phyloP scores from a whole-genome alignment of 1,140 invertebrate species.

The Drosophila funebris region DNA sequence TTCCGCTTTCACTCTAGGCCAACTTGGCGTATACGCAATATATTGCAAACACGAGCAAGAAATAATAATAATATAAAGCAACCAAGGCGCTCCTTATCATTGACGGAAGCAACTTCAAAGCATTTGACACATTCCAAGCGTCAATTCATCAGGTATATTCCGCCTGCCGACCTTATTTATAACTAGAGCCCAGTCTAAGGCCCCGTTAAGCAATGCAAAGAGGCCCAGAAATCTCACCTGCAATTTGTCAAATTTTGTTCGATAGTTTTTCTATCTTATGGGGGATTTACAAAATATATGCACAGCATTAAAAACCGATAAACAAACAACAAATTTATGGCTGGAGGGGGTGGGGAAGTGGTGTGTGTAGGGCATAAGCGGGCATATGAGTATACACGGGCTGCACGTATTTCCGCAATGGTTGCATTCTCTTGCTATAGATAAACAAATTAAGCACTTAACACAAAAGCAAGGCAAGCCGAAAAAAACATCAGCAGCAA shows the following conservation, averaged over 20 bases:
- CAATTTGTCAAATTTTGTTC: constrained; percentile 34
- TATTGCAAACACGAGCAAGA: background rate
- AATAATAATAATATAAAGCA: constrained; percentile 9
- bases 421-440: constrained; percentile 59
- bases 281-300: constrained; percentile 44
- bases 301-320: constrained; percentile 72
- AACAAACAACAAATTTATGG: constrained; percentile 53
- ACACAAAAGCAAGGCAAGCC: constrained; percentile 38
- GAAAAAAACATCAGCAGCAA: constrained; percentile 27
- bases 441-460: constrained; percentile 71
- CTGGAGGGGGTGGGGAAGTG: background rate
- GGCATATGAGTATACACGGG: background rate
- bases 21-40: constrained; percentile 32
- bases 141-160: constrained; percentile 1
- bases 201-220: background rate
- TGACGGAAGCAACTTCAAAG: constrained; percentile 27
- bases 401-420: constrained; percentile 72
- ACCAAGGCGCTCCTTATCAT: constrained; percentile 18
- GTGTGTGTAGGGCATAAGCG: background rate
- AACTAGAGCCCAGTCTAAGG: background rate
- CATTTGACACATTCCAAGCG: constrained; percentile 30
- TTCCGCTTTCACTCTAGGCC: constrained; percentile 27
- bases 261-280: background rate
- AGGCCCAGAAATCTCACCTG: background rate
- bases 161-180: background rate